Evolutionary conservation across 2,113 vertebrate genomes (phyloP), one percentile per base, ranked within the genome.

Genomic region (Natator depressus): DNA sequence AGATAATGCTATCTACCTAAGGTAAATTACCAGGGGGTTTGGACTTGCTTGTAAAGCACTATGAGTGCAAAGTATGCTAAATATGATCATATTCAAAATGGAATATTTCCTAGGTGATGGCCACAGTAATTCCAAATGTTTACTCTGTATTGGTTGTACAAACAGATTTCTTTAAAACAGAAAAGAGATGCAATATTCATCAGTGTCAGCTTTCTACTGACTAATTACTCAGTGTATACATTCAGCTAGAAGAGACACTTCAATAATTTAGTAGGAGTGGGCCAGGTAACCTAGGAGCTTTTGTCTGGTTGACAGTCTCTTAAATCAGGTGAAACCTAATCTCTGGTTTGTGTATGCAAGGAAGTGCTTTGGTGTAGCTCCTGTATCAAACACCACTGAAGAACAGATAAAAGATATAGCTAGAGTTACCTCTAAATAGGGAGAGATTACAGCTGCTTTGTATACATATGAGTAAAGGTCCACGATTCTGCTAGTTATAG

Each of bases 161-260:
- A 80, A 49, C 80, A 54, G 54, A 84, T 80, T 92, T 84, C 54
- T 82, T 82, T 65, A 84, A 88, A 57, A 80, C 85, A 84, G 82
- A 80, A 81, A 92, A 84, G 83, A 55, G 80, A 88, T 54, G 47
- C 55, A 88, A 84, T 72, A 84, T 81, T 55, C 57, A 75, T 49
- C 72, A 65, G 22, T 65, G 54, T 31, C 54, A 59, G 81, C 75
- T 92, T 92, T 76, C 72, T 72, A 83, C 24, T 80, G 91, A 88
- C 83, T 88, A 92, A 92, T 92, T 88, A 92, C 81, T 69, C 76
- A 24, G 75, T 88, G 76, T 69, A 72, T 80, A 51, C 24, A 55
- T 88, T 84, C 86, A 88, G 75, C 72, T 88, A n/a, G 75, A 69
- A 69, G 57, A 84, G 91, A 92, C 72, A 42, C 29, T 89, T 92